These are phyloP conservation scores for Bagarius yarrelli DNA, from an alignment of 2,113 vertebrate species.

Conservation along the genomic window DNA sequence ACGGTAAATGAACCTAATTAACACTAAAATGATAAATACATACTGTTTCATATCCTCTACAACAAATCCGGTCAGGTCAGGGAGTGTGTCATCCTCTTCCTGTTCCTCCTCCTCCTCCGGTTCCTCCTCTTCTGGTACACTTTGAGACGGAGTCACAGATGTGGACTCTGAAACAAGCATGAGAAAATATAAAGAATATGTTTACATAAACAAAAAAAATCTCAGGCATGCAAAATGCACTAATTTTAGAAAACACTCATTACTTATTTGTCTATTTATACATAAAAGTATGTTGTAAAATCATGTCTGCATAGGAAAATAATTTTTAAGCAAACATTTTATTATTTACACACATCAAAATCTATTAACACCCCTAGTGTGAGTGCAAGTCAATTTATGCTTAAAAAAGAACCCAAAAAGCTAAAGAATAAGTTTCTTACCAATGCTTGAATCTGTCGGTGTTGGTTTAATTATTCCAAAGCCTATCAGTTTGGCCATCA, in stretches of 20 bases:
- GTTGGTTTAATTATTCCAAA: constrained; percentile 88
- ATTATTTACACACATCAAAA: no score
- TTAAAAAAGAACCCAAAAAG: background rate
- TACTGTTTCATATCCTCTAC: constrained; percentile 92
- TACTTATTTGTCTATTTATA: background rate
- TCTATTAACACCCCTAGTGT: background rate
- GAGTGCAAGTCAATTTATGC: background rate
- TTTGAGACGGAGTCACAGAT: constrained; percentile 63
- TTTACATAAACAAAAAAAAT: background rate
- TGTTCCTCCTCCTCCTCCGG: constrained; percentile 83
- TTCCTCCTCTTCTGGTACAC: constrained; percentile 75
- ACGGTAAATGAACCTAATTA: background rate
- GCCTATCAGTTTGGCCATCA: constrained; percentile 88
- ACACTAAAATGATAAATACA: constrained; percentile 56
- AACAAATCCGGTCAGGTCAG: constrained; percentile 88
- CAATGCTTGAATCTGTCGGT: constrained; percentile 71
- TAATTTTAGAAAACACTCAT: background rate
- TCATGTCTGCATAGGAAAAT: background rate
- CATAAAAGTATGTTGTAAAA: background rate
- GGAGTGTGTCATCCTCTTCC: constrained; percentile 82
- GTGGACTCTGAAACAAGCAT: constrained; percentile 68
- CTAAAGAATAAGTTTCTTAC: constrained; percentile 39
- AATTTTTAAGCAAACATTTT: no score
- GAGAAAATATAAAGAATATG: constrained; percentile 1
- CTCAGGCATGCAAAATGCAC: background rate